Conservation (phyloP, 2,113 vertebrate species). For the Synodontis membranacea region DNA sequence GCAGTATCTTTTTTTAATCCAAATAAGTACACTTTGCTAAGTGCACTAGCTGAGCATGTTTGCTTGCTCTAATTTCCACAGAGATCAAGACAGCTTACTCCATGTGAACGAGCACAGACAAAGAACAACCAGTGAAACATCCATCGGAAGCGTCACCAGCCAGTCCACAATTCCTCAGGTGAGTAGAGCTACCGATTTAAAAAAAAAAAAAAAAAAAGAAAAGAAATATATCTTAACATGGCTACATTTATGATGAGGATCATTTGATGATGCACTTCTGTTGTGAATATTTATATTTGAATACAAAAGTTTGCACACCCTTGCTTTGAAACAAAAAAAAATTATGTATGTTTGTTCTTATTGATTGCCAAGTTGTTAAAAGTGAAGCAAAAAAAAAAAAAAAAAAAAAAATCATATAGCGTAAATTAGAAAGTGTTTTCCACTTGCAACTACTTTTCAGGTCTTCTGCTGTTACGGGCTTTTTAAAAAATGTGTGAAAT, state of each 20-base stretch:
- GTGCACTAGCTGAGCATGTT: not conserved
- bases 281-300: not conserved
- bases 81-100: conserved; percentile 74
- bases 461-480: too few relatives aligned
- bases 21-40: not conserved
- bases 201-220: not conserved
- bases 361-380: not conserved
- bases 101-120: conserved; percentile 70
- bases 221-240: not conserved
- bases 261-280: not conserved
- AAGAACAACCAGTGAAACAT: conserved; percentile 81
- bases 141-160: conserved; percentile 77
- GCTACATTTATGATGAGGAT: not conserved
- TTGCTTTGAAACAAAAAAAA: not conserved
- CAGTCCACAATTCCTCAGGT: conserved; percentile 90
- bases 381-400: not conserved
- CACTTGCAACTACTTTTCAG: too few relatives aligned
- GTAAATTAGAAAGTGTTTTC: not conserved
- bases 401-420: not conserved
- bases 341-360: too few relatives aligned
- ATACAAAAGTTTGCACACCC: not conserved
- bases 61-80: conserved; percentile 58
- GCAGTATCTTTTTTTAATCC: too few relatives aligned
- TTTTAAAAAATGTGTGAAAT: too few relatives aligned
- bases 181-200: conserved; percentile 54